A percentile compares a stretch with the other conserved stretches of the same genome.
Conservation (phyloP, 2,888 invertebrate genomes). For the Ditula angustiorana region DNA sequence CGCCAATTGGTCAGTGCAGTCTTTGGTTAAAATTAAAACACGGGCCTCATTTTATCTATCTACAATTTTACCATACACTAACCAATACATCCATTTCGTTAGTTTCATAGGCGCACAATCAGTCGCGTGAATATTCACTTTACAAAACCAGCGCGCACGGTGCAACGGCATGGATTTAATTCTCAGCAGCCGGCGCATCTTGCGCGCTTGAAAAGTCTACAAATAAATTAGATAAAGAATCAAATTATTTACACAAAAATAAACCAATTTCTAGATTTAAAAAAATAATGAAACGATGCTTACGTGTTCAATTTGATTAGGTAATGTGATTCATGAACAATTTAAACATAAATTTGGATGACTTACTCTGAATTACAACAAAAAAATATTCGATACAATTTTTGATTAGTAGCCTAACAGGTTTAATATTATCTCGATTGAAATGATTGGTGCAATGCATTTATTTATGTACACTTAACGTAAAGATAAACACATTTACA, state of each 20-base stretch:
- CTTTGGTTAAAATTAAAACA: slow-evolving; percentile 49
- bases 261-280: slow-evolving; percentile 32
- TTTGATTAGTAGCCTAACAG: slow-evolving; percentile 36
- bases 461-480: slow-evolving; percentile 47
- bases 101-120: slow-evolving; percentile 48
- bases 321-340: slow-evolving; percentile 28
- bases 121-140: slow-evolving; percentile 67
- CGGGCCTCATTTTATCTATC: slow-evolving; percentile 6
- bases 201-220: background rate
- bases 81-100: slow-evolving; percentile 12
- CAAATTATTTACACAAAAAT: slow-evolving; percentile 38
- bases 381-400: slow-evolving; percentile 31
- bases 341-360: slow-evolving; percentile 16
- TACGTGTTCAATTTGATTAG: slow-evolving; percentile 35
- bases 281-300: slow-evolving; percentile 29
- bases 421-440: slow-evolving; percentile 52
- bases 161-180: no score
- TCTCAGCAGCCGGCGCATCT: no score
- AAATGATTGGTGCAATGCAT: slow-evolving; percentile 60
- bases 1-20: slow-evolving; percentile 37
- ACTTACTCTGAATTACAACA: slow-evolving; percentile 32
- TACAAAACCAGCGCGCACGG: background rate
- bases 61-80: slow-evolving; percentile 9
- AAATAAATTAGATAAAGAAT: slow-evolving; percentile 37
- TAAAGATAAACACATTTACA: slow-evolving; percentile 30